These are phyloP conservation scores for Pilophorus perplexus DNA, from an alignment of 2,888 invertebrate genomes.

Conservation along the genomic window DNA sequence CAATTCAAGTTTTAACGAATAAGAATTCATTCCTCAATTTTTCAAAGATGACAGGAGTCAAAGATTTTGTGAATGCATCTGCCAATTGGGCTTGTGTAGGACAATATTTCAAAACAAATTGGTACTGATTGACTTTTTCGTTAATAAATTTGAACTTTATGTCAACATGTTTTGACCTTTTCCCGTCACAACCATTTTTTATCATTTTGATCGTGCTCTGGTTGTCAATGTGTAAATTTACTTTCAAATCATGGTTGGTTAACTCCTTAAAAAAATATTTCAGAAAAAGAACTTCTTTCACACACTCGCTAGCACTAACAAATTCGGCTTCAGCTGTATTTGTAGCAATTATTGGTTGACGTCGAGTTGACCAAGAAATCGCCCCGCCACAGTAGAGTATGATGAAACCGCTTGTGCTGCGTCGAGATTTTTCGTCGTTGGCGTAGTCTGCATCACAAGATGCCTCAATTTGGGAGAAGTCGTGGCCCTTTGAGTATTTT, in stretches of 20 bases:
- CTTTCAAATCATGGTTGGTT: conserved; percentile 11
- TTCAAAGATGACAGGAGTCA: conserved; percentile 35
- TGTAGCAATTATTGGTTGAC: conserved; percentile 8
- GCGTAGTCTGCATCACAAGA: conserved; percentile 46
- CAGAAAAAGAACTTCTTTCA: conserved; percentile 47
- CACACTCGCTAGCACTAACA: conserved; percentile 47
- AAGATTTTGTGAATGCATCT: conserved; percentile 47
- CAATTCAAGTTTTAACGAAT: not conserved
- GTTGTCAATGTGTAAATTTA: conserved; percentile 45
- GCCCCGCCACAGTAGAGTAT: conserved; percentile 46
- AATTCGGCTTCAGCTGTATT: conserved; percentile 38
- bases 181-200: conserved; percentile 43
- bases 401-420: conserved; percentile 36
- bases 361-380: conserved; percentile 46
- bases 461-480: conserved; percentile 17
- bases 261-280: conserved; percentile 46
- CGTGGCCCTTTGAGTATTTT: conserved; percentile 8
- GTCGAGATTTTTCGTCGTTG: conserved; percentile 22
- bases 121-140: conserved; percentile 15
- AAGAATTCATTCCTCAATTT: conserved; percentile 13
- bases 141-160: conserved; percentile 43
- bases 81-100: conserved; percentile 45
- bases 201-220: conserved; percentile 45
- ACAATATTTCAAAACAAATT: conserved; percentile 42
- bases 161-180: conserved; percentile 47